These are phyloP conservation scores for Melanotaenia pygmaea DNA, from an alignment of 2,797 vertebrate species.

Conservation along the genomic window DNA sequence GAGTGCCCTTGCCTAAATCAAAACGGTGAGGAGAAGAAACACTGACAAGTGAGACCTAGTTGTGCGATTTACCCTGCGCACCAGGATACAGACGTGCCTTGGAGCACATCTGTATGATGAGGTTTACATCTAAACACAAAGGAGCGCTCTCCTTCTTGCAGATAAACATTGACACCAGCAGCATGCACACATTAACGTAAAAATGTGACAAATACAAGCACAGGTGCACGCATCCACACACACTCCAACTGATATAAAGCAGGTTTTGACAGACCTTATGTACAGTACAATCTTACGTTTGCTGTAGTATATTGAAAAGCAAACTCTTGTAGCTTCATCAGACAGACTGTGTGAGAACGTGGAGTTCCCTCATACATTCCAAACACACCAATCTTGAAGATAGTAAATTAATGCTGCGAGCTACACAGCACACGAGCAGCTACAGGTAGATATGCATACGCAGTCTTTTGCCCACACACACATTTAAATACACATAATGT, in stretches of 20 bases:
- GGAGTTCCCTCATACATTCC: constrained; percentile 41
- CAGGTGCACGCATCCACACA: constrained; percentile 8
- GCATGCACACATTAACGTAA: constrained; percentile 22
- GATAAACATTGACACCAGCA: constrained; percentile 22
- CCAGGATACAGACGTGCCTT: constrained; percentile 28
- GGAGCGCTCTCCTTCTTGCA: constrained; percentile 32
- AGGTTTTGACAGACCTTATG: constrained; percentile 33
- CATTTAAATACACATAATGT: constrained; percentile 13
- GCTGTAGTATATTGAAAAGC: constrained; percentile 43
- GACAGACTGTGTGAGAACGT: constrained; percentile 42
- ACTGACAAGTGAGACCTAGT: constrained; percentile 62
- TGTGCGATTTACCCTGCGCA: constrained; percentile 49
- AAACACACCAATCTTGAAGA: constrained; percentile 35
- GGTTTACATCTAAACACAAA: constrained; percentile 46
- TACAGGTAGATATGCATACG: not conserved
- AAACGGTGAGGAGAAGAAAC: constrained; percentile 50
- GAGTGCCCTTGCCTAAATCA: constrained; percentile 72
- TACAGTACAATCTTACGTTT: constrained; percentile 45
- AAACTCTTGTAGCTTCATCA: constrained; percentile 61
- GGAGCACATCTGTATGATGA: constrained; percentile 44
- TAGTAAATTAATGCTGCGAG: constrained; percentile 48
- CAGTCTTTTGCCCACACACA: not conserved
- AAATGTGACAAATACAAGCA: constrained; percentile 33
- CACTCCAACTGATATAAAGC: constrained; percentile 10
- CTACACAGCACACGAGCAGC: constrained; percentile 1